phyloP scores from a whole-genome alignment of 2,888 invertebrate species.

The Lasioglossum marginatum region DNA sequence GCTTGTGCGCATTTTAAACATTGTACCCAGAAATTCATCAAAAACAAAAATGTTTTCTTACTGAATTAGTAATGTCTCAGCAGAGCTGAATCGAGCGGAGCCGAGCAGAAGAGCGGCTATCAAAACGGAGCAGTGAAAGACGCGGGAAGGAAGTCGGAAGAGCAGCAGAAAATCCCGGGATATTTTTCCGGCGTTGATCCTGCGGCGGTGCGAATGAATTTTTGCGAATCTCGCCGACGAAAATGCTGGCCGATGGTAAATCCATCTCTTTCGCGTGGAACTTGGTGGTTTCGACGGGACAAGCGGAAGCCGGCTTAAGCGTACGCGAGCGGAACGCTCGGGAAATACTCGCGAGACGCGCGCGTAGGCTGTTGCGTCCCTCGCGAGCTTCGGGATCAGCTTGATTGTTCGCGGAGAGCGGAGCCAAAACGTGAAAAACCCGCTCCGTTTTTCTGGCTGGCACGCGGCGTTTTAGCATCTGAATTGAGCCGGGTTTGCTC shows the following conservation, averaged over 20 bases:
- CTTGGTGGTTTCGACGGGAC: not conserved
- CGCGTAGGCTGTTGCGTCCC: not conserved
- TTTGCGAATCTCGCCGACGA: slow-evolving; percentile 3
- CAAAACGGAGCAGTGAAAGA: slow-evolving; percentile 12
- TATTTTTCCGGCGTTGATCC: slow-evolving; percentile 20
- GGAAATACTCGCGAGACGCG: not conserved
- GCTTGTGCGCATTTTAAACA: too few species aligned
- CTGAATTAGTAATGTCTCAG: too few species aligned
- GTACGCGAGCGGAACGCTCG: not conserved
- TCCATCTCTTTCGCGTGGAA: slow-evolving; percentile 62
- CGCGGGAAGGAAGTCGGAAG: not conserved
- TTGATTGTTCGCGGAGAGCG: not conserved
- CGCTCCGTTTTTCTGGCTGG: not conserved
- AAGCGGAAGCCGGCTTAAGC: not conserved
- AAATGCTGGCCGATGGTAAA: slow-evolving; percentile 48
- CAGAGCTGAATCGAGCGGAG: not conserved
- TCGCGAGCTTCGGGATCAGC: not conserved
- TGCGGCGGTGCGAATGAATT: slow-evolving; percentile 35
- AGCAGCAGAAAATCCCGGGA: slow-evolving; percentile 21
- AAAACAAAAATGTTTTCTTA: too few species aligned
- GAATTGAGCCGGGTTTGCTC: not conserved
- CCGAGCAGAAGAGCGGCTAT: slow-evolving; percentile 3
- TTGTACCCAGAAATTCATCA: too few species aligned
- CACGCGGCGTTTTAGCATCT: not conserved
- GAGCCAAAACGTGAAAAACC: not conserved